Conservation (phyloP, 2,797 vertebrate genomes). For the Syndactyla subalaris region DNA sequence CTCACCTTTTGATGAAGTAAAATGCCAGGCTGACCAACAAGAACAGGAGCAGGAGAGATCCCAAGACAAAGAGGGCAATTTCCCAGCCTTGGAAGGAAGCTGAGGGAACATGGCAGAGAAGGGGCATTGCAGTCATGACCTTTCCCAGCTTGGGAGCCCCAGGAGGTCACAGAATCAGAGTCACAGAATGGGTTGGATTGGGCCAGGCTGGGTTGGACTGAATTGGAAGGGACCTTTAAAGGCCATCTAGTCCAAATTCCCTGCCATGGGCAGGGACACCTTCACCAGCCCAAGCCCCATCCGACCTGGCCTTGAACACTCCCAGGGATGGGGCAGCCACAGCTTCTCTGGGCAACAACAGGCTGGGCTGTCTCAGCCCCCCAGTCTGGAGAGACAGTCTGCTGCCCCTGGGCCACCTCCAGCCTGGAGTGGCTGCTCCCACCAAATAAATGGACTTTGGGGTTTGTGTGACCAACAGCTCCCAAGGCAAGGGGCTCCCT, state of each 20-base stretch:
- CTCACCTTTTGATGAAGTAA: constrained; percentile 39
- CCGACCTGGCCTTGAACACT: neutral
- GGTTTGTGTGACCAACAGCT: neutral
- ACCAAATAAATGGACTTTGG: neutral
- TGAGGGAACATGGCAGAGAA: neutral
- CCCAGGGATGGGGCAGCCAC: neutral
- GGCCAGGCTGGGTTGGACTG: neutral
- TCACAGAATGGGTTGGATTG: neutral
- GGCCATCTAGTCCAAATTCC: neutral
- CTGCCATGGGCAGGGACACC: neutral
- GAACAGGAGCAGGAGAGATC: neutral
- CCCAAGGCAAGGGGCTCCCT: neutral
- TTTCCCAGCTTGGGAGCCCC: neutral
- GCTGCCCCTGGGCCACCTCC: too few relatives aligned
- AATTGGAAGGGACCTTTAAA: neutral
- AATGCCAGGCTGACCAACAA: neutral
- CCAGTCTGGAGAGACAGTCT: neutral
- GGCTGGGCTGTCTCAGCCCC: neutral
- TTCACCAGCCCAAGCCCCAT: neutral
- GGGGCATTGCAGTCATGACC: neutral
- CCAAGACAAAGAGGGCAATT: neutral
- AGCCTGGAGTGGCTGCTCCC: neutral
- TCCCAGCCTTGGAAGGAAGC: constrained; percentile 41
- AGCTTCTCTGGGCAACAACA: neutral
- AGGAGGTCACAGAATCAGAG: neutral